Percentiles rank a stretch among this genome's conserved stretches.
Conservation (phyloP, 2,797 vertebrate genomes). For the Xenopus petersii region DNA sequence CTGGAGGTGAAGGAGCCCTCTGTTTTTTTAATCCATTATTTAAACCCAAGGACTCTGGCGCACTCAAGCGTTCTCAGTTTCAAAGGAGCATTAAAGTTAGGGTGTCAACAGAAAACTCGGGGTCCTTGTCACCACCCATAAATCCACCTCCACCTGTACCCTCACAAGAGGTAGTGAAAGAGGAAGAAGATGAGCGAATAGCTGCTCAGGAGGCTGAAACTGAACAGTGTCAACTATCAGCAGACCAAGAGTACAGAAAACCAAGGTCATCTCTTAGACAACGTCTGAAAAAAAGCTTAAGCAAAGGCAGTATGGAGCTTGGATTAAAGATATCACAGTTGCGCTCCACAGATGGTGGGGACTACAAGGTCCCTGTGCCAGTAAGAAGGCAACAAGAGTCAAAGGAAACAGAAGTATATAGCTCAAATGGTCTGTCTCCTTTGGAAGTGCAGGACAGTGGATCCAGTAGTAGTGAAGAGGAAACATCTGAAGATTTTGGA, state of each 20-base stretch:
- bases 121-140: constrained; percentile 76
- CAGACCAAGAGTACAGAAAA: constrained; percentile 57
- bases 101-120: constrained; percentile 80
- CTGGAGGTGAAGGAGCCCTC: constrained; percentile 66
- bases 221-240: constrained; percentile 19
- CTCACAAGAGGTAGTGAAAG: constrained; percentile 57
- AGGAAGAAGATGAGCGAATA: constrained; percentile 20
- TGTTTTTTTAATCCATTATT: constrained; percentile 84
- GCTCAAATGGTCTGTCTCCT: constrained; percentile 50
- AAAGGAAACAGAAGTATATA: constrained; percentile 8
- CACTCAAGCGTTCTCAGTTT: constrained; percentile 68
- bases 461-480: constrained; percentile 71
- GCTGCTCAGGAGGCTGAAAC: background rate
- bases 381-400: constrained; percentile 13
- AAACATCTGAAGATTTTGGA: constrained; percentile 45
- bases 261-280: constrained; percentile 38
- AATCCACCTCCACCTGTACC: constrained; percentile 76
- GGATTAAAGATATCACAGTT: constrained; percentile 68
- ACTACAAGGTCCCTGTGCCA: constrained; percentile 56
- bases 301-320: constrained; percentile 47
- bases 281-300: constrained; percentile 53
- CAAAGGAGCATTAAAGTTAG: constrained; percentile 82
- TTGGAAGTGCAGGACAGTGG: constrained; percentile 69
- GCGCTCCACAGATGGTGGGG: constrained; percentile 53
- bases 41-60: constrained; percentile 40